Conservation (phyloP, 2,113 vertebrate genomes). For the Pterocles burchelli region DNA sequence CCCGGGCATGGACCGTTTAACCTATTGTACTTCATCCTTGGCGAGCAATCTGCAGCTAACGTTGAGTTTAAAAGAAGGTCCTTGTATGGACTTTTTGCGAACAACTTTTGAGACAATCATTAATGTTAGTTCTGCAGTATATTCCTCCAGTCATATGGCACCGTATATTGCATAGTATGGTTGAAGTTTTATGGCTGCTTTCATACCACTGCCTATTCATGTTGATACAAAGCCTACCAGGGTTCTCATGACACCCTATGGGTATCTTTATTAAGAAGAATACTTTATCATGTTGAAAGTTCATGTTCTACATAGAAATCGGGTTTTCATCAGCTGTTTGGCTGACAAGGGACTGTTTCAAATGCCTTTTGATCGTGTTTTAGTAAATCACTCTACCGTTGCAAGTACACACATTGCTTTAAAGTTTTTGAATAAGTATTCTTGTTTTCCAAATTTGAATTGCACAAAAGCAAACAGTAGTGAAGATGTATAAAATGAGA, state of each 20-base stretch:
- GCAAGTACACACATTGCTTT: neutral
- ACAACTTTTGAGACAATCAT: neutral
- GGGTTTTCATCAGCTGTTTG: neutral
- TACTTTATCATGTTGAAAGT: neutral
- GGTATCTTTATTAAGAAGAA: neutral
- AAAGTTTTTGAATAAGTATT: neutral
- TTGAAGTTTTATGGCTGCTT: neutral
- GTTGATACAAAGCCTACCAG: neutral
- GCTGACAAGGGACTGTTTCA: neutral
- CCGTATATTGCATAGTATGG: too few relatives aligned
- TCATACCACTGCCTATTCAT: fast-evolving
- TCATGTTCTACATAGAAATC: neutral
- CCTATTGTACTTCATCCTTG: neutral
- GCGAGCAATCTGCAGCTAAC: fast-evolving
- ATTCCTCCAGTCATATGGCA: fast-evolving
- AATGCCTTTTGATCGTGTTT: neutral
- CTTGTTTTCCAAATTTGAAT: neutral
- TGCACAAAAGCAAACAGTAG: neutral
- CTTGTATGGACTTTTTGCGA: neutral
- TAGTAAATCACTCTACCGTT: neutral
- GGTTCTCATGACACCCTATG: neutral
- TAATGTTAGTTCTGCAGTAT: neutral
- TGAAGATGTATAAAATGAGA: neutral
- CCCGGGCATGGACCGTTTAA: neutral
- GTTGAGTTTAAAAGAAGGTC: neutral